phyloP scores from a whole-genome alignment of 2,888 invertebrate genomes.

The Pegoplata infirma region DNA sequence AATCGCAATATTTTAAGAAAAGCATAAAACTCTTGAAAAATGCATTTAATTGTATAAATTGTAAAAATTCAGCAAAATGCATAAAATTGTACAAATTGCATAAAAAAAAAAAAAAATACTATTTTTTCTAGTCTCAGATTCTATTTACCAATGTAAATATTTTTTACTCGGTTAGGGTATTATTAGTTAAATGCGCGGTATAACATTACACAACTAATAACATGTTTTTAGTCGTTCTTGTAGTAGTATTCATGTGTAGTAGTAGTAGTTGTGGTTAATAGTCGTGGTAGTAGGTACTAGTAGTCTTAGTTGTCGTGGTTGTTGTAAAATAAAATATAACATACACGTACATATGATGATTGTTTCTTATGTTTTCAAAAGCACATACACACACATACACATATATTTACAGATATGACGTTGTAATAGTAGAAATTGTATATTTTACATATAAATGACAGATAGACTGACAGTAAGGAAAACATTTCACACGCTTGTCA shows the following conservation, averaged over 20 bases:
- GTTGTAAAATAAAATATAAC: neutral
- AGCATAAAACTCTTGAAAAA: too few relatives aligned
- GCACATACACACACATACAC: neutral
- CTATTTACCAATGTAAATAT: too few relatives aligned
- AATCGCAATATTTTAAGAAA: too few relatives aligned
- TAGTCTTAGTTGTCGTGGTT: neutral
- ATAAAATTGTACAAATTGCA: too few relatives aligned
- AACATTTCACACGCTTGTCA: slow-evolving; percentile 57
- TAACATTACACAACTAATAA: slow-evolving; percentile 37
- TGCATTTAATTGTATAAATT: too few relatives aligned
- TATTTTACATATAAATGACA: neutral
- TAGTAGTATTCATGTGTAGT: neutral
- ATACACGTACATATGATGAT: neutral
- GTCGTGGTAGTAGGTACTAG: too few relatives aligned
- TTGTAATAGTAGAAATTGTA: neutral
- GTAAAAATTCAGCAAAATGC: too few relatives aligned
- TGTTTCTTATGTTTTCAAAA: neutral
- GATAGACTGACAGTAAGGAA: slow-evolving; percentile 42
- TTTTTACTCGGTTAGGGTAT: too few relatives aligned
- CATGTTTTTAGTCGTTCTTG: slow-evolving; percentile 14
- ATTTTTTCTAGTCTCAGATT: too few relatives aligned
- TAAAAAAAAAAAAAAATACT: too few relatives aligned
- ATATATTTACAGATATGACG: neutral
- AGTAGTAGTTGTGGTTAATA: neutral
- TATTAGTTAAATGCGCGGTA: slow-evolving; percentile 28